Evolutionary conservation across 2,888 invertebrate genomes (phyloP).

Genomic region (Copidosoma aretas): DNA sequence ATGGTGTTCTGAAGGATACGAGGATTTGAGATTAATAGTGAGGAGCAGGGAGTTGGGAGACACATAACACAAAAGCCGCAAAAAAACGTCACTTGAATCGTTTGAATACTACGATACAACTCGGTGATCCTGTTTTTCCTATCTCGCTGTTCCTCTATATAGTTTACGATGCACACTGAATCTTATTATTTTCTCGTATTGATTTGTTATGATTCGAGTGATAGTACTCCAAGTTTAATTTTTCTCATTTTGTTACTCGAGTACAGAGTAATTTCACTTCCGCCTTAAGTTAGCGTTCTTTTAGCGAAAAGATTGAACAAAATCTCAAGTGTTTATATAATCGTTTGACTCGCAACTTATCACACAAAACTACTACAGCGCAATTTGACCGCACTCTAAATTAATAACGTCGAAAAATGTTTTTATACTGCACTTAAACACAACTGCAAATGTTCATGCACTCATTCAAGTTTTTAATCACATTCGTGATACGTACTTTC

Average conservation of each 20-base stretch:
- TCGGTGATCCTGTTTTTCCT: conserved; percentile 25
- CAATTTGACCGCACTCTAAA: conserved; percentile 16
- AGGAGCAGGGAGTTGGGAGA: conserved; percentile 32
- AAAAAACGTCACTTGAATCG: conserved; percentile 30
- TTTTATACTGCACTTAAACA: conserved; percentile 29
- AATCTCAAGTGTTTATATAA: conserved; percentile 2
- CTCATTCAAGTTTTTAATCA: conserved; percentile 8
- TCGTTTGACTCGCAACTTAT: conserved; percentile 19
- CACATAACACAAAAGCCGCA: conserved; percentile 28
- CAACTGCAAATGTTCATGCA: conserved; percentile 33
- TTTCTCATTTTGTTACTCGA: too few species aligned
- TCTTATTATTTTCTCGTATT: conserved; percentile 19
- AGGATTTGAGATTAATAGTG: conserved; percentile 15
- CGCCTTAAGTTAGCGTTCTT: conserved; percentile 21
- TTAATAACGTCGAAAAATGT: conserved; percentile 21
- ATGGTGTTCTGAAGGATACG: conserved; percentile 9
- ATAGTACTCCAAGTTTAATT: too few species aligned
- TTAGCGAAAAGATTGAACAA: conserved; percentile 15
- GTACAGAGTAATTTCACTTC: not conserved
- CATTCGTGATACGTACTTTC: conserved; percentile 17
- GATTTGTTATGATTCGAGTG: too few species aligned
- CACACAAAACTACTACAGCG: conserved; percentile 25
- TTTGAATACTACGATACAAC: conserved; percentile 28
- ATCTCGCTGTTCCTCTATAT: conserved; percentile 30
- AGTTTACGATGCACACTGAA: conserved; percentile 27